phyloP scores from a whole-genome alignment of 2,888 invertebrate species.

The Morpho achilles region DNA sequence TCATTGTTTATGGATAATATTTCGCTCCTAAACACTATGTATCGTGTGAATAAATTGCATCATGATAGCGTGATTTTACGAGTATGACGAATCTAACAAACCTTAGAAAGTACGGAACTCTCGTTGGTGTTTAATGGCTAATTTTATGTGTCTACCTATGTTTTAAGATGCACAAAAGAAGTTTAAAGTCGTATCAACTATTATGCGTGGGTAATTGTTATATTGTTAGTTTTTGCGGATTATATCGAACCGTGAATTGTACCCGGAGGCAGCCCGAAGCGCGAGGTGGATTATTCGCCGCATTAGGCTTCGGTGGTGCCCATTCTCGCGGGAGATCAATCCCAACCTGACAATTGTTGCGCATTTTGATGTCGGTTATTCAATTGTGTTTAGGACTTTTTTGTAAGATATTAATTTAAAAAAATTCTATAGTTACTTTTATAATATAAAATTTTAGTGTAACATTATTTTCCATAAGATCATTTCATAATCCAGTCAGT shows the following conservation, averaged over 20 bases:
- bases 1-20: too few relatives aligned
- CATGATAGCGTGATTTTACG: too few relatives aligned
- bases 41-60: too few relatives aligned
- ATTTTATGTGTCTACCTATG: slow-evolving; percentile 19
- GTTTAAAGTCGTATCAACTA: slow-evolving; percentile 26
- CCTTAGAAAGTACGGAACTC: background rate
- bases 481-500: too few relatives aligned
- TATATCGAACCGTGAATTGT: slow-evolving; percentile 54
- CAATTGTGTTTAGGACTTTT: background rate
- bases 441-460: too few relatives aligned
- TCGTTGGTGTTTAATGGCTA: background rate
- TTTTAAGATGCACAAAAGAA: slow-evolving; percentile 29
- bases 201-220: slow-evolving; percentile 31
- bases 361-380: slow-evolving; percentile 45
- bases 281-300: slow-evolving; percentile 71
- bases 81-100: too few relatives aligned
- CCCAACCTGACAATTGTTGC: slow-evolving; percentile 58
- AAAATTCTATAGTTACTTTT: too few relatives aligned
- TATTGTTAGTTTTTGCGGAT: slow-evolving; percentile 70
- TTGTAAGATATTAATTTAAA: background rate
- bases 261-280: slow-evolving; percentile 46
- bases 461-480: too few relatives aligned
- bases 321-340: slow-evolving; percentile 52
- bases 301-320: slow-evolving; percentile 59
- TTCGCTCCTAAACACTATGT: too few relatives aligned